Evolutionary conservation across 2,797 vertebrate genomes (phyloP), one percentile per base, ranked within the genome.

Genomic region (Sebastiscus albofasciatus): DNA sequence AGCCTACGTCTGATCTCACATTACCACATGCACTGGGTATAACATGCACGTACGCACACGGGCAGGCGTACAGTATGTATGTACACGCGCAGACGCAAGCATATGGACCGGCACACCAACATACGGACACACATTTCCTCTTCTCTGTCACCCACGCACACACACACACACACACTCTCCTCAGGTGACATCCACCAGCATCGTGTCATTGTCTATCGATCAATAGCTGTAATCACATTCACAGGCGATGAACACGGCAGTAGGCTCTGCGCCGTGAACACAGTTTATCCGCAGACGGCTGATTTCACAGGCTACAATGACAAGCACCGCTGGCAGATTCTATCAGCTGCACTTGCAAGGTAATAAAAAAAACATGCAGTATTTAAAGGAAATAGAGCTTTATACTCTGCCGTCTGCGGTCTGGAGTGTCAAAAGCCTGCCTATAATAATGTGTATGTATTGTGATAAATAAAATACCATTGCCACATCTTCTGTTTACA

Each of bases 1-100:
- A 90, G 93, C 90, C 93, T 81, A 82, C 81, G 85, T 92, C 87
- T 91, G 90, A 93, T 93, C 93, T 95, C 92, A 91, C 90, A 90
- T 94, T 94, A 93, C 93, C 88, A 18, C 78, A 2, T 82, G 81
- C 79, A 87, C 81, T 61, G 75, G 77, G 59, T 82, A 85, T 39
- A 77, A 82, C 85, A 70, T 9, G 26, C 85, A 64, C 83, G 20
- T n/a, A 54, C 60, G 42, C 39, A 29, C 42, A 3, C 24, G 36
- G 60, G 12, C 36, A 3, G 54, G 46, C 10, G 14, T 39, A 72
- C 70, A 34, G 68, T 56, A 36, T n/a, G 56, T 12, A 61, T 24
- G 69, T 16, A 13, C 65, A 64, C 4, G 56, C 7, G 31, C 7
- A 27, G n/a, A 74, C 36, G 16, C 72, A 31, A 36, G 75, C 88